Evolutionary conservation across 2,888 invertebrate genomes (phyloP).

Genomic region (Caenorhabditis zanzibari): DNA sequence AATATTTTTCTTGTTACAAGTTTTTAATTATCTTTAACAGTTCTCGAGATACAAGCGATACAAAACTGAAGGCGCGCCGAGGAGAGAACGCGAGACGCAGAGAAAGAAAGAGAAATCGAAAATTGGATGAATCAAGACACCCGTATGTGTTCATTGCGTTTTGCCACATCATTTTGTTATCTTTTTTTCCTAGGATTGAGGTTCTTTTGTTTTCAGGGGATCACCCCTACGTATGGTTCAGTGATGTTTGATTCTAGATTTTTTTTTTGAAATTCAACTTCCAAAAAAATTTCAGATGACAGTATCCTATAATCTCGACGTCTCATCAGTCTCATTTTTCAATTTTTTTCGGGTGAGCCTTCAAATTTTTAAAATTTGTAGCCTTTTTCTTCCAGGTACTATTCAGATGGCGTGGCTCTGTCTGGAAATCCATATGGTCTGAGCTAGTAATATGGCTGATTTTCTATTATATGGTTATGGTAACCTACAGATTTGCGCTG

Average conservation of each 20-base stretch:
- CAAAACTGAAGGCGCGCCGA: not conserved
- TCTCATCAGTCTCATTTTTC: slow-evolving; percentile 72
- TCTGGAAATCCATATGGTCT: slow-evolving; percentile 77
- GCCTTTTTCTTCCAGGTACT: slow-evolving; percentile 64
- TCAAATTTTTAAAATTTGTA: not conserved
- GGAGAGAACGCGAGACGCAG: no score
- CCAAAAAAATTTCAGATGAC: slow-evolving; percentile 72
- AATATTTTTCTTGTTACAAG: no score
- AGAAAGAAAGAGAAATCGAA: not conserved
- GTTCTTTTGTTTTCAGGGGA: not conserved
- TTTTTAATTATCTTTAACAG: no score
- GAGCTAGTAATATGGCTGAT: slow-evolving; percentile 76
- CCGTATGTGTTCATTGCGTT: not conserved
- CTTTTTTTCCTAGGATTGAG: not conserved
- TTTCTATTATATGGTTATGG: slow-evolving; percentile 71
- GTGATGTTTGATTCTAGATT: not conserved
- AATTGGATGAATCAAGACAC: not conserved
- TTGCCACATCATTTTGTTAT: slow-evolving; percentile 2
- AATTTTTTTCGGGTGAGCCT: slow-evolving; percentile 61
- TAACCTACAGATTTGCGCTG: slow-evolving; percentile 68
- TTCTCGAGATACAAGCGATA: not conserved
- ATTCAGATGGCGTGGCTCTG: slow-evolving; percentile 75
- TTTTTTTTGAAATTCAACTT: not conserved
- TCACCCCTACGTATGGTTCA: no score
- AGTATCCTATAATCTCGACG: slow-evolving; percentile 79